Percentiles rank a stretch among this genome's conserved stretches.
Conservation (phyloP, 2,113 vertebrate species). For the Paratilapia polleni region DNA sequence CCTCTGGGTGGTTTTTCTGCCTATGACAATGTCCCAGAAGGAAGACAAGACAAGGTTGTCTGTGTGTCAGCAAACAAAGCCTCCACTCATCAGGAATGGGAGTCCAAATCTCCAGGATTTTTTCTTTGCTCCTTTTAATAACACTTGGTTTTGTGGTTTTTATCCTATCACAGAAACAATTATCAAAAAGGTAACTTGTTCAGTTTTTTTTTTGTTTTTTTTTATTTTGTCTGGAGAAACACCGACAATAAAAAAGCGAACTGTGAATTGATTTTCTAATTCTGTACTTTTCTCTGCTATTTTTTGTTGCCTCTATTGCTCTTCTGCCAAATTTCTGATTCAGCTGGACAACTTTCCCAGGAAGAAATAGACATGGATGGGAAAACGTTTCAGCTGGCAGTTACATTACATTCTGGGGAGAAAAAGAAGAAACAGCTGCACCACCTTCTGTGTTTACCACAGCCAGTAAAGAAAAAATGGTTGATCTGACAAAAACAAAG, state of each 20-base stretch:
- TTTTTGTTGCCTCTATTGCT: not conserved
- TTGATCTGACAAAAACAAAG: not conserved
- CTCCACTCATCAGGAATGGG: slow-evolving; percentile 7
- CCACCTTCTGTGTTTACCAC: accelerated
- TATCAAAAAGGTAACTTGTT: slow-evolving; percentile 44
- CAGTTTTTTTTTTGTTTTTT: too few species aligned
- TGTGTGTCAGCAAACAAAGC: too few species aligned
- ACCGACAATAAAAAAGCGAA: not conserved
- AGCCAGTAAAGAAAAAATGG: not conserved
- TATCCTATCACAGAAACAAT: not conserved
- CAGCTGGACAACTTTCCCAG: not conserved
- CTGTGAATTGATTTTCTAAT: not conserved
- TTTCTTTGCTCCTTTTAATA: not conserved
- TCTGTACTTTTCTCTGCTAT: too few species aligned
- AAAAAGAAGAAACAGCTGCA: not conserved
- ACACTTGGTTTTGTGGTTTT: not conserved
- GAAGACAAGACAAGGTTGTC: too few species aligned
- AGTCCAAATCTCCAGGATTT: not conserved
- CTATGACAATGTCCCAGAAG: too few species aligned
- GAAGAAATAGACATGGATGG: not conserved
- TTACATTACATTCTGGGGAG: accelerated
- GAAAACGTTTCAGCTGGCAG: too few species aligned
- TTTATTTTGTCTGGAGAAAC: not conserved
- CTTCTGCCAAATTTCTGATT: too few species aligned
- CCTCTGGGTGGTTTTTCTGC: too few species aligned